Evolutionary conservation across 2,888 invertebrate species (phyloP).

Genomic region (Drosophila subsilvestris): DNA sequence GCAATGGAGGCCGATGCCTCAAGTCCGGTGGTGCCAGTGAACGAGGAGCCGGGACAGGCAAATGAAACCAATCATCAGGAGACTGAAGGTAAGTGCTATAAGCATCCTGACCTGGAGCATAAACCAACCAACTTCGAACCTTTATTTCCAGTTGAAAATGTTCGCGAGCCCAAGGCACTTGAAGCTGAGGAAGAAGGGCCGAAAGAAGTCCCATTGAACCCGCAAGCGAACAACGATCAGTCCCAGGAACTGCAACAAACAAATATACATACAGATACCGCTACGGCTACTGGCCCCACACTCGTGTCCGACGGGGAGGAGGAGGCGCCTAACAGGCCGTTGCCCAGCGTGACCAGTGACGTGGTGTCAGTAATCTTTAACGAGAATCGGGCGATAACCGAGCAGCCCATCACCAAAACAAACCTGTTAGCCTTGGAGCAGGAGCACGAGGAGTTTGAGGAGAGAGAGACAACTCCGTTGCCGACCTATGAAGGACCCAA

Average conservation of each 20-base stretch:
- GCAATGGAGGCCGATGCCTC: conserved; percentile 58
- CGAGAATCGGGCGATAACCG: conserved; percentile 61
- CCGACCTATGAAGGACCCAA: conserved; percentile 57
- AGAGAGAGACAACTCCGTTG: conserved; percentile 29
- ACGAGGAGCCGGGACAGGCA: conserved; percentile 24
- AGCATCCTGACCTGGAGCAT: not conserved
- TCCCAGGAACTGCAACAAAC: conserved; percentile 1
- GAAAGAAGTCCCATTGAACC: not conserved
- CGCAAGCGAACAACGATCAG: not conserved
- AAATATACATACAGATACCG: conserved; percentile 19
- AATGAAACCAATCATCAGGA: conserved; percentile 16
- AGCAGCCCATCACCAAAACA: conserved; percentile 57
- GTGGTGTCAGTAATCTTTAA: conserved; percentile 53
- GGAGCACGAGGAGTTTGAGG: conserved; percentile 48
- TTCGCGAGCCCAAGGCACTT: conserved; percentile 61
- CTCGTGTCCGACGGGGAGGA: conserved; percentile 13
- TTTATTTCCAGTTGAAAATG: conserved; percentile 38
- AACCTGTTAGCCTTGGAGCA: conserved; percentile 59
- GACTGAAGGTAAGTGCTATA: conserved; percentile 34
- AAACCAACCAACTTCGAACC: not conserved
- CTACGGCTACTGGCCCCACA: not conserved
- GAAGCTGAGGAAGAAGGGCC: conserved; percentile 11
- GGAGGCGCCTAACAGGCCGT: conserved; percentile 23
- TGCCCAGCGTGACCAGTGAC: conserved; percentile 58
- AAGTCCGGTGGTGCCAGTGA: conserved; percentile 28